phyloP scores from a whole-genome alignment of 2,888 invertebrate genomes.

The Ellobium chinense region DNA sequence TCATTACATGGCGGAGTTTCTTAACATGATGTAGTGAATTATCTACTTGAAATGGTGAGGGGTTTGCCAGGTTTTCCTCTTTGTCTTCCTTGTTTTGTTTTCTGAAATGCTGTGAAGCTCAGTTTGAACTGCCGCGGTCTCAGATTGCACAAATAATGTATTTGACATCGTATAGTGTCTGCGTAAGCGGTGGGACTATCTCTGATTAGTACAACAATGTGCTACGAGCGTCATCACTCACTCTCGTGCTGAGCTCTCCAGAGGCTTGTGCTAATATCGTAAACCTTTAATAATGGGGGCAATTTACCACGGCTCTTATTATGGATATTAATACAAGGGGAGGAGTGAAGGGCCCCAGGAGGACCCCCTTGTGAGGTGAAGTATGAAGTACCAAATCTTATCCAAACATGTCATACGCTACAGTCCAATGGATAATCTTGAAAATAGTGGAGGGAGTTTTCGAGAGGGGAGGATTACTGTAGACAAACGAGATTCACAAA shows the following conservation, averaged over 20 bases:
- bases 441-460: background rate
- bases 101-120: background rate
- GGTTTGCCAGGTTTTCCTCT: no score
- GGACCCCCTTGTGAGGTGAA: background rate
- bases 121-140: background rate
- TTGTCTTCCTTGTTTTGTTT: background rate
- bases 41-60: background rate
- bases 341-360: background rate
- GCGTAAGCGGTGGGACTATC: background rate
- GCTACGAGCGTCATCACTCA: background rate
- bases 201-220: background rate
- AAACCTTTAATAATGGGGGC: conserved; percentile 1
- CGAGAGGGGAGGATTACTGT: background rate
- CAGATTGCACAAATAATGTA: background rate
- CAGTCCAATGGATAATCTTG: background rate
- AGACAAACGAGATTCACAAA: no score
- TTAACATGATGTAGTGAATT: conserved; percentile 22
- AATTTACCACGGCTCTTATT: background rate
- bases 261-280: background rate
- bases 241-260: background rate
- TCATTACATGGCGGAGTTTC: conserved; percentile 4
- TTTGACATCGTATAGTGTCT: background rate
- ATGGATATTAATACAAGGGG: background rate
- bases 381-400: conserved; percentile 1
- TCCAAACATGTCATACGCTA: conserved; percentile 9